A percentile compares a stretch with the other conserved stretches of the same genome.
Conservation (phyloP, 92 coral and sea anemone species). For the Parazoanthus darwini region DNA sequence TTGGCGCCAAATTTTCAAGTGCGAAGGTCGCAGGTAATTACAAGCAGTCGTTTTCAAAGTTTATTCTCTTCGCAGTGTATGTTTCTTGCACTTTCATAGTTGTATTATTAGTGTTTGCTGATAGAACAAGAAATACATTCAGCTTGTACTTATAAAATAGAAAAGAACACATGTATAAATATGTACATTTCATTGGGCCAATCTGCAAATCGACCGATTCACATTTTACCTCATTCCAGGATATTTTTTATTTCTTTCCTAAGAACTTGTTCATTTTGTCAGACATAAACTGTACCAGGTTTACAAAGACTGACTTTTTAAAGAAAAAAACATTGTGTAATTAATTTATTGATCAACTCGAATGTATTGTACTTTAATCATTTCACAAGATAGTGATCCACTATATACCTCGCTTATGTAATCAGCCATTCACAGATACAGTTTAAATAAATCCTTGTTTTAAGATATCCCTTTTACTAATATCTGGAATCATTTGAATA, state of each 20-base stretch:
- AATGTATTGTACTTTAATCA: too few species aligned
- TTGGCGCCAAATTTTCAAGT: slow-evolving; percentile 48
- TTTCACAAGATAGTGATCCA: too few species aligned
- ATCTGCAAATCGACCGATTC: not conserved
- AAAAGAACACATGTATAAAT: too few species aligned
- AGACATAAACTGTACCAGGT: not conserved
- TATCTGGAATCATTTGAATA: too few species aligned
- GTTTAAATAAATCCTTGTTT: too few species aligned
- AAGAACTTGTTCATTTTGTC: not conserved
- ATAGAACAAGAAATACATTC: not conserved
- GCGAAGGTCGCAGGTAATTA: slow-evolving; percentile 1
- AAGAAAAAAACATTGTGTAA: too few species aligned
- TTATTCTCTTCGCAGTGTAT: not conserved
- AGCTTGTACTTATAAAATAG: not conserved
- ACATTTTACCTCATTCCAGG: not conserved
- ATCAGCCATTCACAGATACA: too few species aligned
- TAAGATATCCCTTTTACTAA: too few species aligned
- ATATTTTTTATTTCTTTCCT: not conserved
- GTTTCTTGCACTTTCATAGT: not conserved
- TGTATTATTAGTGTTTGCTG: not conserved
- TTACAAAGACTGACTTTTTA: not conserved
- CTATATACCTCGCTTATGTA: too few species aligned
- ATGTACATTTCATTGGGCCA: not conserved
- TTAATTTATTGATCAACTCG: too few species aligned
- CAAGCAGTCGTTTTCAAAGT: not conserved